These are phyloP conservation scores for Temnopleurus reevesii DNA, from an alignment of 53 echinoderm and acorn worm genomes.

Conservation along the genomic window DNA sequence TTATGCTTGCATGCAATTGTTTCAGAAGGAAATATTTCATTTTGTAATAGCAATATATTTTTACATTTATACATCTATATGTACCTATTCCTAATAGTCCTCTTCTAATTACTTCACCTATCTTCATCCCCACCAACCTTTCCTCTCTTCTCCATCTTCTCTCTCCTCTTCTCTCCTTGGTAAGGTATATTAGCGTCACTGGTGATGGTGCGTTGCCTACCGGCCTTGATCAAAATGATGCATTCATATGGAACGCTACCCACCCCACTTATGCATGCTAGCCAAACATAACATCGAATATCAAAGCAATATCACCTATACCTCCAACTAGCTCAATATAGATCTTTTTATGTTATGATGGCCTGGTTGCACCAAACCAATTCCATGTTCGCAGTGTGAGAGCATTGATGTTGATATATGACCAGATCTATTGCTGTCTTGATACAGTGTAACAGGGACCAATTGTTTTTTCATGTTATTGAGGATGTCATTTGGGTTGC, in stretches of 20 bases:
- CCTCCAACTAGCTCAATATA: not conserved
- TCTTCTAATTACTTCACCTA: not conserved
- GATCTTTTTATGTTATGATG: no score
- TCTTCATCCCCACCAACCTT: not conserved
- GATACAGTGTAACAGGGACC: no score
- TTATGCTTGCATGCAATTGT: no score
- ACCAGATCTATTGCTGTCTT: no score
- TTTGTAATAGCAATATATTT: not conserved
- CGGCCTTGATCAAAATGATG: constrained; percentile 20
- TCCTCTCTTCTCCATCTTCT: not conserved
- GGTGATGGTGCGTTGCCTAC: constrained; percentile 6
- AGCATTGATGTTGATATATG: no score
- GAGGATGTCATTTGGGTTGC: no score
- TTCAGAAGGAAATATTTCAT: no score
- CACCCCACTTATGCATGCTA: constrained; percentile 19
- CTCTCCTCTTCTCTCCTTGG: not conserved
- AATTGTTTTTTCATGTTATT: no score
- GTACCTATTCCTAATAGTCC: not conserved
- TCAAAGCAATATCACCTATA: constrained; percentile 11
- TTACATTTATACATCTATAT: not conserved
- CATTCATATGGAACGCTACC: constrained; percentile 21
- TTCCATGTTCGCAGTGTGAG: no score
- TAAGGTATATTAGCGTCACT: constrained; percentile 11
- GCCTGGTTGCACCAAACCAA: no score
- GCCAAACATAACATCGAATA: constrained; percentile 27